A percentile compares a stretch with the other conserved stretches of the same genome.
Conservation (phyloP, 2,888 invertebrate species). For the Cantharis nigra region DNA sequence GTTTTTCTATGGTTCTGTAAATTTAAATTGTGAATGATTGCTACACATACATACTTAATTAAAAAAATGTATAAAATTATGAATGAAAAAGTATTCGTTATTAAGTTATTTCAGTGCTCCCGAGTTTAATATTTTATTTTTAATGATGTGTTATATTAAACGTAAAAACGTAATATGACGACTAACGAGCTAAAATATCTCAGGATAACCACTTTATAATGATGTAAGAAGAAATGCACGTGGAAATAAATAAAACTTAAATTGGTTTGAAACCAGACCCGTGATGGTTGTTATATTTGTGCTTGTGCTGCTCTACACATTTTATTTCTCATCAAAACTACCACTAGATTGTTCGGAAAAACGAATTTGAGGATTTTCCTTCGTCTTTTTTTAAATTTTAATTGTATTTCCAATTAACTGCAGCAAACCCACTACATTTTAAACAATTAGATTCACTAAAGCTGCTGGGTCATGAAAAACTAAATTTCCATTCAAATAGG, state of each 20-base stretch:
- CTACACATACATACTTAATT: neutral
- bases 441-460: neutral
- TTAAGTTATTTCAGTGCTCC: neutral
- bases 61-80: neutral
- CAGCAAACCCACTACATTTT: neutral
- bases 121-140: neutral
- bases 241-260: neutral
- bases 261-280: neutral
- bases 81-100: neutral
- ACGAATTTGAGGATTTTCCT: neutral
- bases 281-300: neutral
- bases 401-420: neutral
- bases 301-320: neutral
- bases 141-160: neutral
- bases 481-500: no score
- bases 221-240: neutral
- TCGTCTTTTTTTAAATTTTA: neutral
- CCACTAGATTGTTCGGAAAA: neutral
- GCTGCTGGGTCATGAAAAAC: neutral
- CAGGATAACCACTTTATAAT: neutral
- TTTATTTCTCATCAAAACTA: neutral
- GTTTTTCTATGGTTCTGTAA: neutral
- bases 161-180: neutral
- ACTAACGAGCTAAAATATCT: neutral
- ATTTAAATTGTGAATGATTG: neutral